Evolutionary conservation across 2,797 vertebrate species (phyloP).

Genomic region (Esox masquinongy): DNA sequence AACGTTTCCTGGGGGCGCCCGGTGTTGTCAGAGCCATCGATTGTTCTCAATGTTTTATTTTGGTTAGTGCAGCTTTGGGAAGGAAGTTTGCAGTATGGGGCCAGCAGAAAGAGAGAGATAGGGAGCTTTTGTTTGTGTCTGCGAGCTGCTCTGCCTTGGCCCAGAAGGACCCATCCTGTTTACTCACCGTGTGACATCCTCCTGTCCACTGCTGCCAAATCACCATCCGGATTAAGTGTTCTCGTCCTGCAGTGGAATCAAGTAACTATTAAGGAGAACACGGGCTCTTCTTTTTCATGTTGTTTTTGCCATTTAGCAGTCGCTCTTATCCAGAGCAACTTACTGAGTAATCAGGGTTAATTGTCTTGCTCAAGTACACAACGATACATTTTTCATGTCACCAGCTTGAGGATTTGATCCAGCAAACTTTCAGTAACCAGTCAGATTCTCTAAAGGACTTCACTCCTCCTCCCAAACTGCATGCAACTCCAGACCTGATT

Average conservation of each 20-base stretch:
- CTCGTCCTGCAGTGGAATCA: neutral
- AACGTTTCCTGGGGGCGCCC: neutral
- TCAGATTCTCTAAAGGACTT: neutral
- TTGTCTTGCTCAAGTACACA: no score
- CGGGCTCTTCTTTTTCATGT: neutral
- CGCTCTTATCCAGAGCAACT: no score
- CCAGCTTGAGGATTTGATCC: no score
- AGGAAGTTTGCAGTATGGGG: conserved; percentile 40
- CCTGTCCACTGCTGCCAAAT: neutral
- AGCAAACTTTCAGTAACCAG: no score
- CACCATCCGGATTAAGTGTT: neutral
- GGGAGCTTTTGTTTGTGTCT: conserved; percentile 24
- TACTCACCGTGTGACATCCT: conserved; percentile 5
- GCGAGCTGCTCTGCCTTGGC: neutral
- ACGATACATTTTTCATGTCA: no score
- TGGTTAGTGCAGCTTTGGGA: conserved; percentile 33
- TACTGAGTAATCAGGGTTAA: no score
- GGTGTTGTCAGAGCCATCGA: conserved; percentile 18
- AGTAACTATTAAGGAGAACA: neutral
- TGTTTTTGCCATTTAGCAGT: no score
- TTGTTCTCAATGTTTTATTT: conserved; percentile 50
- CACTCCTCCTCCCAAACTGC: neutral
- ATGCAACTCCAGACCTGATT: neutral
- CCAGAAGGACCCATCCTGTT: conserved; percentile 8
- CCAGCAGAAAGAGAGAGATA: conserved; percentile 33